Percentiles rank a stretch among this genome's conserved stretches.
These are phyloP conservation scores for Lepus americanus DNA, from an alignment of 2,113 vertebrate species.

Conservation along the genomic window DNA sequence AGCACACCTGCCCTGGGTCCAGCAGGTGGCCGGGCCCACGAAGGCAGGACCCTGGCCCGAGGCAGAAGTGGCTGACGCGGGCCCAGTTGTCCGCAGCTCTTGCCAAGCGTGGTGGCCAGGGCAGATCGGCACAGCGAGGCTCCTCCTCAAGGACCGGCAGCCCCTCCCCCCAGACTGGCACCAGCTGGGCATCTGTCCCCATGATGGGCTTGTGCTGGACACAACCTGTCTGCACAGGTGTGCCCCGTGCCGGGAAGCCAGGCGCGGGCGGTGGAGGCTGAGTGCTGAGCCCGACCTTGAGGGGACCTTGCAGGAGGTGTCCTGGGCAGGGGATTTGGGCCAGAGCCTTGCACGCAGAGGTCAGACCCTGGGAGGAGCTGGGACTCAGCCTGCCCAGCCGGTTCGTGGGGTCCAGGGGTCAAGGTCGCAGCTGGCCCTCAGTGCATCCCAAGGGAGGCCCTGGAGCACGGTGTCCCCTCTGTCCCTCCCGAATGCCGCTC, in stretches of 20 bases:
- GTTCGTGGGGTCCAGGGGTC: background rate
- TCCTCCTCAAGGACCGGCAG: background rate
- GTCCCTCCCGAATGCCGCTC: background rate
- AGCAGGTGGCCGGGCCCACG: slow-evolving; percentile 59
- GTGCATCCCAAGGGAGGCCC: background rate
- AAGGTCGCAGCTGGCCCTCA: background rate
- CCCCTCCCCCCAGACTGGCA: slow-evolving; percentile 39
- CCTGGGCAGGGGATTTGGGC: accelerated
- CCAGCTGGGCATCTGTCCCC: background rate
- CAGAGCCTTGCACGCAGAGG: background rate
- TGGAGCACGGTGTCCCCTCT: background rate
- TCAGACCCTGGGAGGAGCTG: background rate
- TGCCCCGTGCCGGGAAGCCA: background rate
- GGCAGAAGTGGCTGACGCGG: background rate
- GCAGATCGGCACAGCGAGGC: background rate
- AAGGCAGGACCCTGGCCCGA: background rate
- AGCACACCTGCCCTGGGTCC: accelerated
- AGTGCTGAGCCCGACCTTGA: accelerated
- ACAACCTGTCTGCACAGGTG: slow-evolving; percentile 30
- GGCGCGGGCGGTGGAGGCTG: accelerated
- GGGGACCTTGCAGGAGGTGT: accelerated
- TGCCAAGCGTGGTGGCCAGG: accelerated
- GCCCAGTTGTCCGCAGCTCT: accelerated
- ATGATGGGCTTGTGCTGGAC: background rate
- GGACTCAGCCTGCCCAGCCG: background rate